A percentile compares a stretch with the other conserved stretches of the same genome.
Conservation (phyloP, 2,113 vertebrate species). For the human (Homo sapiens) region DNA sequence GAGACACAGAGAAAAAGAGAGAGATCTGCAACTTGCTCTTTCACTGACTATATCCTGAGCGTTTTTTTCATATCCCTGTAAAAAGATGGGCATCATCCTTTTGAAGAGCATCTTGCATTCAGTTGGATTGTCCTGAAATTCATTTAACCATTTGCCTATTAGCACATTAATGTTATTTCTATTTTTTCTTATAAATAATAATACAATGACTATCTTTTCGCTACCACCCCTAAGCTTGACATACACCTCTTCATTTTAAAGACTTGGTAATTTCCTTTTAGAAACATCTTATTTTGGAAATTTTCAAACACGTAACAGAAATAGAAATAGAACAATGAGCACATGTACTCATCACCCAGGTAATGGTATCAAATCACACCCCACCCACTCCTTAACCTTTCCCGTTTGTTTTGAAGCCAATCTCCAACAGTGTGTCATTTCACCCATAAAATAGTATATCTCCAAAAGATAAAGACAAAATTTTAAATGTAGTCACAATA, state of each 20-base stretch:
- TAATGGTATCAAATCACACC: not conserved
- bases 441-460: not conserved
- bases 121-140: not conserved
- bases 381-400: not conserved
- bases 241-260: not conserved
- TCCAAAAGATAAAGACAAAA: not conserved
- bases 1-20: not conserved
- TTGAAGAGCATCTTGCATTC: not conserved
- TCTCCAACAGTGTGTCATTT: not conserved
- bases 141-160: not conserved
- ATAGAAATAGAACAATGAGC: not conserved
- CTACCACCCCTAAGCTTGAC: not conserved
- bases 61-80: not conserved
- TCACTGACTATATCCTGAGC: not conserved
- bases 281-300: not conserved
- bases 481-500: not conserved
- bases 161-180: not conserved
- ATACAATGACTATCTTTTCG: not conserved
- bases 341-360: not conserved
- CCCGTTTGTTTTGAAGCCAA: not conserved
- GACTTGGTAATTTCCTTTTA: not conserved
- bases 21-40: not conserved
- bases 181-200: not conserved
- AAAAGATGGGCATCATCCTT: not conserved
- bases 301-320: not conserved